Evolutionary conservation across 2,113 vertebrate species (phyloP).

Genomic region (Thymallus thymallus): DNA sequence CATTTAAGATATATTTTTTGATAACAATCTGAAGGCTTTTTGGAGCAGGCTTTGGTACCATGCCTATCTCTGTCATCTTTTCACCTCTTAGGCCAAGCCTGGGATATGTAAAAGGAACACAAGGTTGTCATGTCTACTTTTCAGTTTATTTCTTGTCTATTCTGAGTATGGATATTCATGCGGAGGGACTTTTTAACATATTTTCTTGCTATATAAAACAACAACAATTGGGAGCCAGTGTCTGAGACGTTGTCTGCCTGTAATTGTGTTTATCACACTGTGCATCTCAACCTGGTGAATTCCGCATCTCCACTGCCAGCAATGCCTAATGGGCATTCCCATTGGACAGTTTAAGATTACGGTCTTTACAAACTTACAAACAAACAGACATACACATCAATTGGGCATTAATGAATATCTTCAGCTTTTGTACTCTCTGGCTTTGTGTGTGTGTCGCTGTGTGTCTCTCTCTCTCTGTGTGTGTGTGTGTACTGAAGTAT

Average conservation of each 20-base stretch:
- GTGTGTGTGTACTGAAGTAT: conserved; percentile 4
- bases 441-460: not conserved
- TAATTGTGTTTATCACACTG: conserved; percentile 6
- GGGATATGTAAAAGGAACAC: too few relatives aligned
- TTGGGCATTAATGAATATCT: conserved; percentile 41
- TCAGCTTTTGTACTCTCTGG: conserved; percentile 1
- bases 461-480: not conserved
- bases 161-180: not conserved
- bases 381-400: conserved; percentile 39
- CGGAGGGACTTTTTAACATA: not conserved
- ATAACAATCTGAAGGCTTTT: not conserved
- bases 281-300: conserved; percentile 1
- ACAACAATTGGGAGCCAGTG: not conserved
- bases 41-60: too few relatives aligned
- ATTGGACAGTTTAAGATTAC: conserved; percentile 36
- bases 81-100: too few relatives aligned
- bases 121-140: not conserved
- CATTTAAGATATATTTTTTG: too few relatives aligned
- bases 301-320: not conserved
- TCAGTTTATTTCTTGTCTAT: not conserved
- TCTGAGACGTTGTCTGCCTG: not conserved
- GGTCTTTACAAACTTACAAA: conserved; percentile 22
- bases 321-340: conserved; percentile 30
- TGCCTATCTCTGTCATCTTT: too few relatives aligned
- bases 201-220: too few relatives aligned